Evolutionary conservation across 1,140 invertebrate genomes (phyloP).

Genomic region (Carposina sasakii): DNA sequence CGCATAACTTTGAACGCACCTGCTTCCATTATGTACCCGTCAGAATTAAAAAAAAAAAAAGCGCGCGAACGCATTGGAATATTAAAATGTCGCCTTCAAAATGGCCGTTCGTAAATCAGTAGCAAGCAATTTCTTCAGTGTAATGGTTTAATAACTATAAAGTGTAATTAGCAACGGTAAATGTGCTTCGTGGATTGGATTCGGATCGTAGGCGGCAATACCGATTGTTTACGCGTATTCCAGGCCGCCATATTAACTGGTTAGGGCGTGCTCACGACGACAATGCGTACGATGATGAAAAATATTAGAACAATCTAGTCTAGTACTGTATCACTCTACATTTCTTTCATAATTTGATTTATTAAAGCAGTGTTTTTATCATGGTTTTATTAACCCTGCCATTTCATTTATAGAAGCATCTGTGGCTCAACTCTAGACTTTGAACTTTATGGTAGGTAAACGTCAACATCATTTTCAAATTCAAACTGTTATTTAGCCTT

Average conservation of each 20-base stretch:
- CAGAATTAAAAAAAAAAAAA: slow-evolving; percentile 55
- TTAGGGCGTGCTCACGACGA: too few species aligned
- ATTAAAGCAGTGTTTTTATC: too few species aligned
- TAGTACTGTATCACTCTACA: too few species aligned
- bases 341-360: too few species aligned
- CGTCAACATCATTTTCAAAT: too few species aligned
- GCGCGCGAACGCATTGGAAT: slow-evolving; percentile 42
- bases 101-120: slow-evolving; percentile 63
- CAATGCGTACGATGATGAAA: too few species aligned
- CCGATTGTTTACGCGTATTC: slow-evolving; percentile 53
- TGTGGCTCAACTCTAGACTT: too few species aligned
- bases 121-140: slow-evolving; percentile 54
- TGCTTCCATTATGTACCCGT: slow-evolving; percentile 46
- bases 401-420: too few species aligned
- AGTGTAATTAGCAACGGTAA: slow-evolving; percentile 64
- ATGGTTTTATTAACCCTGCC: too few species aligned
- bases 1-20: slow-evolving; percentile 56
- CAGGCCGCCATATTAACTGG: slow-evolving; percentile 31
- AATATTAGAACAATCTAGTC: too few species aligned
- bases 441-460: too few species aligned
- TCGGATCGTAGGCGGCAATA: slow-evolving; percentile 33
- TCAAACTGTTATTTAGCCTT: too few species aligned
- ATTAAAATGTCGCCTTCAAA: slow-evolving; percentile 59
- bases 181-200: slow-evolving; percentile 43
- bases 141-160: slow-evolving; percentile 65